phyloP scores from a whole-genome alignment of 1,140 invertebrate genomes.

The Brachionus rotundiformis region DNA sequence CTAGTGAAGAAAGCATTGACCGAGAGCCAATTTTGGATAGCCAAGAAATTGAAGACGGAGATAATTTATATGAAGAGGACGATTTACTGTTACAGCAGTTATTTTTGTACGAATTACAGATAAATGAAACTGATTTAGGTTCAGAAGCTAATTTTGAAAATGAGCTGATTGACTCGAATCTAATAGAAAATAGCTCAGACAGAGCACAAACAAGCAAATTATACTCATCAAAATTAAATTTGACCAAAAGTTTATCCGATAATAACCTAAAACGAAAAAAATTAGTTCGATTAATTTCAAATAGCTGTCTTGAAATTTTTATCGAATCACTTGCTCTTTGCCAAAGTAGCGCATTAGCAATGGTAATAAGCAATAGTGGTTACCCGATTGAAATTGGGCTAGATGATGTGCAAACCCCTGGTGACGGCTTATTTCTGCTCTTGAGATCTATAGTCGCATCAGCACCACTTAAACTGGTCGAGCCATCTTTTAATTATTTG shows the following conservation, averaged over 20 bases:
- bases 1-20: not conserved
- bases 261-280: conserved; percentile 35
- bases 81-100: conserved; percentile 41
- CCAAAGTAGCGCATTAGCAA: conserved; percentile 43
- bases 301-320: not conserved
- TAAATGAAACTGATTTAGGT: not conserved
- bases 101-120: conserved; percentile 43
- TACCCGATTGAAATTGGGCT: conserved; percentile 22
- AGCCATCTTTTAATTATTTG: conserved; percentile 21
- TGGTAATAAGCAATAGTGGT: conserved; percentile 44
- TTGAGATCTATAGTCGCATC: not conserved
- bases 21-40: not conserved
- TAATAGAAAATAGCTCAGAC: not conserved
- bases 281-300: not conserved
- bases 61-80: conserved; percentile 35
- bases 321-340: conserved; percentile 34
- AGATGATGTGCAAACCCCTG: conserved; percentile 36
- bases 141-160: not conserved
- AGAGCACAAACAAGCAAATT: not conserved
- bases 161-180: not conserved
- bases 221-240: not conserved
- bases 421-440: conserved; percentile 31
- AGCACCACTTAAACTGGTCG: not conserved
- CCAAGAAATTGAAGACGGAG: not conserved
- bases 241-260: not conserved